Percentiles rank a stretch among this genome's conserved stretches.
phyloP scores from a whole-genome alignment of 1,140 invertebrate species.

The Zaprionus camerounensis region DNA sequence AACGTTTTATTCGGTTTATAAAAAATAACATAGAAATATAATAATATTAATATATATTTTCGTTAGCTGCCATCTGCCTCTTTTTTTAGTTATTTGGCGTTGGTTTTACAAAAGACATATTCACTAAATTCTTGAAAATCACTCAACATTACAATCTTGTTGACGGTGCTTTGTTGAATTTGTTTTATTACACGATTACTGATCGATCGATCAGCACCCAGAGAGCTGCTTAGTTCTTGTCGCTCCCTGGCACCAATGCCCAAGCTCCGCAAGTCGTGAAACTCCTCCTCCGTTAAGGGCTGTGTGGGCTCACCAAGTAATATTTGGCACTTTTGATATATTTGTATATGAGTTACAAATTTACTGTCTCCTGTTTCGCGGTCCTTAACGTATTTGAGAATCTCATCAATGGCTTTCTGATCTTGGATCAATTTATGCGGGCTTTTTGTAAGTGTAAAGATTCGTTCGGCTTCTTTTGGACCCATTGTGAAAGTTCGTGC shows the following conservation, averaged over 20 bases:
- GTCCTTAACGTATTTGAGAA: neutral
- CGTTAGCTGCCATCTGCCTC: neutral
- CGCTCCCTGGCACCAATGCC: neutral
- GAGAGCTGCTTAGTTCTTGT: neutral
- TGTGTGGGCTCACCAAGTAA: neutral
- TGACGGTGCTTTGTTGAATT: conserved; percentile 13
- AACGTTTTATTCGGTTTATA: too few species aligned
- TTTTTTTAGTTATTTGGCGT: neutral
- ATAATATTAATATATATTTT: neutral
- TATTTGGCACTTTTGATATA: neutral
- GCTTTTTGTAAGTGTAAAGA: conserved; percentile 10
- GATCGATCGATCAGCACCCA: neutral
- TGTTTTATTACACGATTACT: conserved; percentile 2
- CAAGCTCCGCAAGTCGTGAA: neutral
- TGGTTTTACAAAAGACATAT: neutral
- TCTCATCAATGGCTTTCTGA: neutral
- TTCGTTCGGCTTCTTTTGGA: conserved; percentile 15
- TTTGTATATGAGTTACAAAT: neutral
- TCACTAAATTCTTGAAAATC: conserved; percentile 8
- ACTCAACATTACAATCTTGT: neutral
- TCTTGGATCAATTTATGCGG: neutral
- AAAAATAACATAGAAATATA: too few species aligned
- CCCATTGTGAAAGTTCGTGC: neutral
- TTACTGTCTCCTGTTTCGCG: neutral
- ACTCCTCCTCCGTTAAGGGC: neutral